Conservation (phyloP, 2,797 vertebrate species). For the Eospalax fontanierii region DNA sequence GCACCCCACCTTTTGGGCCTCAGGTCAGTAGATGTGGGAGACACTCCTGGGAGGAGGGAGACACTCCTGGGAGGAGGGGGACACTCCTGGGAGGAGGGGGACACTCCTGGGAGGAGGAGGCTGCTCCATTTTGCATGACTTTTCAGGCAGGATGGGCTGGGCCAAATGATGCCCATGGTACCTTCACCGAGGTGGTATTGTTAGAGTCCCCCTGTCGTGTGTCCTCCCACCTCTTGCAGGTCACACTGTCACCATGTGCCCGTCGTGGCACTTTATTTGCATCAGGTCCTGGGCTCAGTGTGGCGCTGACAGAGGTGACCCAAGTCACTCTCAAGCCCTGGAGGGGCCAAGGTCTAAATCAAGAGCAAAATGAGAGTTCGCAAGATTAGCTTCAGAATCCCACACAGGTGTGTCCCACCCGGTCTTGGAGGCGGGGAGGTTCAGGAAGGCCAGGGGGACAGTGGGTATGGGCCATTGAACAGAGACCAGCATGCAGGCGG, state of each 20-base stretch:
- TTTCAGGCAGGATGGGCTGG: neutral
- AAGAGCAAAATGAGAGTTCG: neutral
- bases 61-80: neutral
- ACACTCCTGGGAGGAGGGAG: neutral
- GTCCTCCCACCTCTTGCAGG: neutral
- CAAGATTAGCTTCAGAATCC: neutral
- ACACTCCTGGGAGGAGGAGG: neutral
- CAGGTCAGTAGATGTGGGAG: no score
- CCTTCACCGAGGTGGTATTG: neutral
- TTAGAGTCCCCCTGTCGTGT: no score
- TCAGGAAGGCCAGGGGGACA: neutral
- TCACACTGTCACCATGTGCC: neutral
- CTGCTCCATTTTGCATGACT: neutral
- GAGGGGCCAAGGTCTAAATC: no score
- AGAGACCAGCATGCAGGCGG: neutral
- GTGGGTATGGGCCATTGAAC: accelerated
- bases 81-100: neutral
- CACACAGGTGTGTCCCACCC: neutral
- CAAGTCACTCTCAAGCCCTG: neutral
- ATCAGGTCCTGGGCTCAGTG: neutral
- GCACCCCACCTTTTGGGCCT: no score
- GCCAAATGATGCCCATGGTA: neutral
- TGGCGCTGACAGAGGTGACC: neutral
- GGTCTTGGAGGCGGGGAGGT: no score
- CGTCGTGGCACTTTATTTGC: neutral